Conservation (phyloP, 2,797 vertebrate genomes). For the Argyrosomus regius region DNA sequence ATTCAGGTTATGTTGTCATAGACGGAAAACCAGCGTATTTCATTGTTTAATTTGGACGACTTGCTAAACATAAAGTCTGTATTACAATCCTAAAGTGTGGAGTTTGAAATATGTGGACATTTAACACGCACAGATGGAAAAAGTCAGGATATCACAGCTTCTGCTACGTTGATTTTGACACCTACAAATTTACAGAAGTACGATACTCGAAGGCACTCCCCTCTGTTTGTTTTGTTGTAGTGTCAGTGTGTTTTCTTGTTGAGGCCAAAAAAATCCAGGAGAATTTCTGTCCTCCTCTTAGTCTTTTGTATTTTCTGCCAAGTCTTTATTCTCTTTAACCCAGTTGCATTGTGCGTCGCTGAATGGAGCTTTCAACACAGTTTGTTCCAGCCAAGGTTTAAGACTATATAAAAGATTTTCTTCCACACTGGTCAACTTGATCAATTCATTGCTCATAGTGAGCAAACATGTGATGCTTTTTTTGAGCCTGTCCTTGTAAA, state of each 20-base stretch:
- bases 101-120: neutral
- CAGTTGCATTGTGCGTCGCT: slow-evolving; percentile 31
- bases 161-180: neutral
- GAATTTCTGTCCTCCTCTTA: slow-evolving; percentile 24
- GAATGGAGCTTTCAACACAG: slow-evolving; percentile 36
- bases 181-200: neutral
- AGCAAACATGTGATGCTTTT: slow-evolving; percentile 7
- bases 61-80: neutral
- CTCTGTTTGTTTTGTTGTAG: slow-evolving; percentile 17
- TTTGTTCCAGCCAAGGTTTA: slow-evolving; percentile 37
- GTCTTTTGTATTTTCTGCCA: slow-evolving; percentile 23
- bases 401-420: neutral
- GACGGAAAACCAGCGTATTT: too few relatives aligned
- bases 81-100: neutral
- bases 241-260: slow-evolving; percentile 52
- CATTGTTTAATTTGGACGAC: neutral
- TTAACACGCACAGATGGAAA: neutral
- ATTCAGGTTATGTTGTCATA: too few relatives aligned
- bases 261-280: slow-evolving; percentile 5
- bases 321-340: slow-evolving; percentile 43
- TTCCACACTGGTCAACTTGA: slow-evolving; percentile 6
- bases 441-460: slow-evolving; percentile 4
- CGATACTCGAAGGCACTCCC: neutral
- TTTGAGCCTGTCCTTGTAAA: slow-evolving; percentile 8
- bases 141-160: neutral